Evolutionary conservation across 2,113 vertebrate genomes (phyloP).

Genomic region (Pseudorasbora parva): DNA sequence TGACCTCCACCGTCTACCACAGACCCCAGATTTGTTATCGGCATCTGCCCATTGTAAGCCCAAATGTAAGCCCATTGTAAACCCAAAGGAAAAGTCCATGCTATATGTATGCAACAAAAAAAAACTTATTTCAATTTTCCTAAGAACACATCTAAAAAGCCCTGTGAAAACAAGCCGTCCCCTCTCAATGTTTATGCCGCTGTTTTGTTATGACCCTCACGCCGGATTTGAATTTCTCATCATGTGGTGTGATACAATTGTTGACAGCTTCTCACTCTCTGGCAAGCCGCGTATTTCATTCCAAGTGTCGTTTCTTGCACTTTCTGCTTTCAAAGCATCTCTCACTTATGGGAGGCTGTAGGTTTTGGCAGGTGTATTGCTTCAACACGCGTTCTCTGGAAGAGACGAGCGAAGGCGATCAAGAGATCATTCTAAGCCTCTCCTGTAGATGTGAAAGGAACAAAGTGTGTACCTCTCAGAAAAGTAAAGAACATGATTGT

Average conservation of each 20-base stretch:
- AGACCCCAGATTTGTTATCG: conserved; percentile 5
- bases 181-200: conserved; percentile 1
- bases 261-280: conserved; percentile 35
- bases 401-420: conserved; percentile 33
- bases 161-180: not conserved
- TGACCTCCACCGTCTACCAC: not conserved
- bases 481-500: conserved; percentile 23
- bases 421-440: conserved; percentile 35
- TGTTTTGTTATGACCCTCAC: conserved; percentile 18
- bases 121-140: not conserved
- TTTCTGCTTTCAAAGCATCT: conserved; percentile 13
- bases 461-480: conserved; percentile 22
- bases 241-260: not conserved
- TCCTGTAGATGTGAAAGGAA: conserved; percentile 37
- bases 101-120: not conserved
- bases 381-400: conserved; percentile 7
- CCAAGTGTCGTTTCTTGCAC: conserved; percentile 8
- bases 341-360: conserved; percentile 20
- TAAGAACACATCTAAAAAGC: not conserved
- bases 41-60: not conserved
- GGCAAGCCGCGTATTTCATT: not conserved
- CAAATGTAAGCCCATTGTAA: too few species aligned
- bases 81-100: not conserved
- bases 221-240: conserved; percentile 26
- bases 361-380: conserved; percentile 35